Evolutionary conservation across 2,797 vertebrate species (phyloP).

Genomic region (Onychomys arenicola): DNA sequence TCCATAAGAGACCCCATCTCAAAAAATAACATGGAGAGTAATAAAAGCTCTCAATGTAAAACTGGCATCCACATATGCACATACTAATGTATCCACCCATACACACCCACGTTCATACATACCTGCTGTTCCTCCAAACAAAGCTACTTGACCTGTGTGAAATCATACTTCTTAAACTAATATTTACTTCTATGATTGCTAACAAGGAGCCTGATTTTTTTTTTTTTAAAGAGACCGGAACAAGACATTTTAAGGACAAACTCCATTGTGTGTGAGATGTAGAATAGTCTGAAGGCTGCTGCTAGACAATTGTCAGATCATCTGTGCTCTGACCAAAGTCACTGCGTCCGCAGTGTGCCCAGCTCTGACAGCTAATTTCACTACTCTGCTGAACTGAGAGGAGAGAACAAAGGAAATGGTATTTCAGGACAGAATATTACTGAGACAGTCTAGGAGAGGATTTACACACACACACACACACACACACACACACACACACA

Average conservation of each 20-base stretch:
- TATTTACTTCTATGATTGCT: constrained; percentile 50
- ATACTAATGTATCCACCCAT: not conserved
- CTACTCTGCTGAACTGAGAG: not conserved
- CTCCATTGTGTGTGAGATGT: not conserved
- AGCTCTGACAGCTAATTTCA: constrained; percentile 52
- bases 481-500: not conserved
- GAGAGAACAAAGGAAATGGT: constrained; percentile 29
- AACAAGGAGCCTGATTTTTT: not conserved
- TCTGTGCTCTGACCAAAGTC: constrained; percentile 54
- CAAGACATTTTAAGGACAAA: constrained; percentile 37
- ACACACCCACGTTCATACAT: not conserved
- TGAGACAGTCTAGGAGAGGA: not conserved
- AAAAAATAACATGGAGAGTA: not conserved
- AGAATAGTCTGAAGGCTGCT: not conserved
- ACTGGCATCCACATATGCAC: not conserved
- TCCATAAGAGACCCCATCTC: not conserved
- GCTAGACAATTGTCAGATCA: constrained; percentile 33
- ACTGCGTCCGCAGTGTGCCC: not conserved
- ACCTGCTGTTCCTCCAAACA: not conserved
- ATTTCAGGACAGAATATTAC: constrained; percentile 8
- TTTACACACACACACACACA: not conserved
- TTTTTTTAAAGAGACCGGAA: constrained; percentile 42
- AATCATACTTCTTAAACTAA: not conserved
- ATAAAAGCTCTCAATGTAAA: not conserved
- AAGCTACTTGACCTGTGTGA: not conserved